A percentile compares a stretch with the other conserved stretches of the same genome.
Conservation (phyloP, 1,140 invertebrate species). For the Drosophila nebulosa region DNA sequence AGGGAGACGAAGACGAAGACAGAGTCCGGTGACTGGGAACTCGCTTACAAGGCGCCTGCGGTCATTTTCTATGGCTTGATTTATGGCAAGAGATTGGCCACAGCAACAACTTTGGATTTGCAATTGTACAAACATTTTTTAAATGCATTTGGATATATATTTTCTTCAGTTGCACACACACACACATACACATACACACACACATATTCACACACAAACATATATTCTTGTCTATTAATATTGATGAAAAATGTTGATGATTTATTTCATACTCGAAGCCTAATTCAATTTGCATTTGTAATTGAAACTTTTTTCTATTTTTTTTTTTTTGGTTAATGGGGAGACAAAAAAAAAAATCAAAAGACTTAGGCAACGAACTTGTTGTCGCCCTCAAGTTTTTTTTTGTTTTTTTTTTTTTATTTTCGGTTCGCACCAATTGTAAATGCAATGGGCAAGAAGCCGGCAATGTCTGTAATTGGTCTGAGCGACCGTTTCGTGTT, state of each 20-base stretch:
- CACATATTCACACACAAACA: conserved; percentile 26
- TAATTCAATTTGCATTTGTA: conserved; percentile 57
- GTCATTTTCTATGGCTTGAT: conserved; percentile 72
- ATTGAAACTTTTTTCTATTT: conserved; percentile 21
- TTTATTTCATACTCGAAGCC: conserved; percentile 36
- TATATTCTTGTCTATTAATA: conserved; percentile 28
- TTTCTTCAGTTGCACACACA: conserved; percentile 17
- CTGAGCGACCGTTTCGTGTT: conserved; percentile 52
- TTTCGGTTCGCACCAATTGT: background rate
- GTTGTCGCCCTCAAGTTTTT: conserved; percentile 25
- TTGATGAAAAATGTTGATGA: conserved; percentile 46
- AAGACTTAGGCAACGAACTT: conserved; percentile 68
- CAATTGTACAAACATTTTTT: conserved; percentile 75
- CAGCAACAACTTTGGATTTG: conserved; percentile 53
- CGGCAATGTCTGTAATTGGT: conserved; percentile 50
- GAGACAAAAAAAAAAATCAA: conserved; percentile 34
- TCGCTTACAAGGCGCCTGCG: conserved; percentile 76
- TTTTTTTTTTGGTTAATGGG: conserved; percentile 10
- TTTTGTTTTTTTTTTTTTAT: too few species aligned
- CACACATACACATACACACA: conserved; percentile 6
- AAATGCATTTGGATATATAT: conserved; percentile 46
- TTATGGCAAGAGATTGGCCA: conserved; percentile 75
- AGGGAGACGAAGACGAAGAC: conserved; percentile 32
- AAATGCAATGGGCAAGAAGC: background rate
- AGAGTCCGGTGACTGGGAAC: conserved; percentile 60